Evolutionary conservation across 1,140 invertebrate species (phyloP).

Genomic region (Hycleus phaleratus): DNA sequence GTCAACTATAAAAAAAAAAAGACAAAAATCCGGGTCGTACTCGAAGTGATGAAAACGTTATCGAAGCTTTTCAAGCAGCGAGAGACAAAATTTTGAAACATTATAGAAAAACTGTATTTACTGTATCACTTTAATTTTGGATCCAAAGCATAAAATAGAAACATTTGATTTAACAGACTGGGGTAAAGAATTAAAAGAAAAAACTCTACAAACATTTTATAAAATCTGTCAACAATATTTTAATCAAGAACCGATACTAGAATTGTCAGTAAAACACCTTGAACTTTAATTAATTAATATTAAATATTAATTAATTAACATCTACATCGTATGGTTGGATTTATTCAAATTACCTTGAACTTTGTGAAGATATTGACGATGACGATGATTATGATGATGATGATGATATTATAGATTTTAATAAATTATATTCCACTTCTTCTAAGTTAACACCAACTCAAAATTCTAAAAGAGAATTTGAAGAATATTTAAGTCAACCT

Average conservation of each 20-base stretch:
- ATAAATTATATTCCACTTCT: too few relatives aligned
- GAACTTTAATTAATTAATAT: too few relatives aligned
- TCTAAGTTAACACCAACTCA: too few relatives aligned
- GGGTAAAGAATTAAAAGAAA: slow-evolving; percentile 35
- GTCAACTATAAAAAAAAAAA: slow-evolving; percentile 27
- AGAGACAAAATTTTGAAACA: slow-evolving; percentile 37
- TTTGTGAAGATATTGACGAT: not conserved
- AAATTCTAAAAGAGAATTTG: slow-evolving; percentile 31
- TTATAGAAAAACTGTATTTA: slow-evolving; percentile 39
- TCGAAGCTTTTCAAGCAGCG: slow-evolving; percentile 34
- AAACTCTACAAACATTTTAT: not conserved
- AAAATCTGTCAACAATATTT: not conserved
- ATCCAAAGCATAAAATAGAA: slow-evolving; percentile 37
- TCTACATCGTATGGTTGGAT: too few relatives aligned
- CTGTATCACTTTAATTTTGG: slow-evolving; percentile 36
- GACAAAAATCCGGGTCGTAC: slow-evolving; percentile 31
- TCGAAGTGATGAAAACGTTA: slow-evolving; percentile 2
- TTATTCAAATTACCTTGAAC: too few relatives aligned
- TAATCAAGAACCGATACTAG: slow-evolving; percentile 5
- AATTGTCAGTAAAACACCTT: too few relatives aligned
- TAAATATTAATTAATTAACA: too few relatives aligned
- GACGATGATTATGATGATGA: slow-evolving; percentile 26
- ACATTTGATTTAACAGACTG: slow-evolving; percentile 37
- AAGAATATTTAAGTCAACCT: slow-evolving; percentile 30
- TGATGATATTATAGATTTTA: slow-evolving; percentile 33